Conservation (phyloP, 2,797 vertebrate species). For the Sebastes baramenuke region DNA sequence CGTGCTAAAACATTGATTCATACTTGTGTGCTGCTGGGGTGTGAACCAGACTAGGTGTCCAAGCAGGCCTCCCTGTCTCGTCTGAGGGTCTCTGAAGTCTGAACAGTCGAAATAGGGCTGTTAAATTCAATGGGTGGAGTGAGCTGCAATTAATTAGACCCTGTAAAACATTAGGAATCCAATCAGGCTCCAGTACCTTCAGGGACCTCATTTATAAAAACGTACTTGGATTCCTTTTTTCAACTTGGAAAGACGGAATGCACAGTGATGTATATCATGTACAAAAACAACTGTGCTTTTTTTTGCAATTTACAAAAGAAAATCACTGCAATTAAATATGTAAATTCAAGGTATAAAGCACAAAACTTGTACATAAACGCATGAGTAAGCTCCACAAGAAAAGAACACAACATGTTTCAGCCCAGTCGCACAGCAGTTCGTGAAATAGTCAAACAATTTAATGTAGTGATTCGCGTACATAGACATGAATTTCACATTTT, state of each 20-base stretch:
- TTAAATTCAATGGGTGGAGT: conserved; percentile 56
- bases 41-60: background rate
- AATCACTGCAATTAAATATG: background rate
- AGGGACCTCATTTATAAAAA: conserved; percentile 57
- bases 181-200: conserved; percentile 42
- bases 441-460: too few species aligned
- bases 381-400: too few species aligned
- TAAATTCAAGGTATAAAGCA: background rate
- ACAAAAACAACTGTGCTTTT: background rate
- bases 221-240: conserved; percentile 32
- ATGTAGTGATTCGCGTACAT: fast-evolving
- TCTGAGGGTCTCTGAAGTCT: conserved; percentile 5
- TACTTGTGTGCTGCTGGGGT: background rate
- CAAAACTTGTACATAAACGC: background rate
- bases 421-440: too few species aligned
- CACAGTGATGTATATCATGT: conserved; percentile 3
- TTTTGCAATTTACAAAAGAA: background rate
- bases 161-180: conserved; percentile 62
- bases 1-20: background rate
- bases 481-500: too few species aligned
- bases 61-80: background rate
- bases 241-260: background rate
- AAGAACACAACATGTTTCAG: background rate
- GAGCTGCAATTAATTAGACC: conserved; percentile 69
- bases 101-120: conserved; percentile 42